Evolutionary conservation across 2,888 invertebrate species (phyloP).

Genomic region (Plebejus argus): DNA sequence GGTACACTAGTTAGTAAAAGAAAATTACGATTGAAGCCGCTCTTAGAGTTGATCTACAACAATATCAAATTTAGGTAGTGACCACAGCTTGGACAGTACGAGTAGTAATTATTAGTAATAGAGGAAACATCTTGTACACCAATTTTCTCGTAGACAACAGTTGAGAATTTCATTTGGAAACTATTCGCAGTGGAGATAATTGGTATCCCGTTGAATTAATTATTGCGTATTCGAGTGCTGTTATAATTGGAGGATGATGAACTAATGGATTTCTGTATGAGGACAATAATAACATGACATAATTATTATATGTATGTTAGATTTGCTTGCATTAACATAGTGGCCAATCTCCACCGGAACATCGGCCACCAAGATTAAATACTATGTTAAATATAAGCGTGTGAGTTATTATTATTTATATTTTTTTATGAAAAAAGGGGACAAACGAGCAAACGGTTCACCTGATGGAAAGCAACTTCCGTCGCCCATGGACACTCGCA

Average conservation of each 20-base stretch:
- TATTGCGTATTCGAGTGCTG: constrained; percentile 51
- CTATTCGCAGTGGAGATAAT: constrained; percentile 41
- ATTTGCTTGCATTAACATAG: too few relatives aligned
- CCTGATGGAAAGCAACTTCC: too few relatives aligned
- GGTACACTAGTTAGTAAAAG: too few relatives aligned
- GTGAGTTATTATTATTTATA: too few relatives aligned
- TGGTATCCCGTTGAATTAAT: constrained; percentile 46
- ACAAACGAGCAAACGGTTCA: too few relatives aligned
- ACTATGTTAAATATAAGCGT: too few relatives aligned
- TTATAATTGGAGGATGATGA: constrained; percentile 51
- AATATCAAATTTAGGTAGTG: neutral
- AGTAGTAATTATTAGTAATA: neutral
- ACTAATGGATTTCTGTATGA: constrained; percentile 50
- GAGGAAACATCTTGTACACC: neutral
- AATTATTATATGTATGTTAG: neutral
- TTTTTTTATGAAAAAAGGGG: too few relatives aligned
- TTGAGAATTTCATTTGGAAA: constrained; percentile 38
- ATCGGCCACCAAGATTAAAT: too few relatives aligned
- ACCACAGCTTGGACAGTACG: neutral
- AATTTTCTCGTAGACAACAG: constrained; percentile 32
- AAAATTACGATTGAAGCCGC: too few relatives aligned
- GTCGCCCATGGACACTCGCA: too few relatives aligned
- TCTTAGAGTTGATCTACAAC: neutral
- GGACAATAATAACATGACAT: constrained; percentile 37
- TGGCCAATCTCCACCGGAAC: too few relatives aligned